A percentile compares a stretch with the other conserved stretches of the same genome.
These are phyloP conservation scores for Dryobota labecula DNA, from an alignment of 2,888 invertebrate species.

Conservation along the genomic window DNA sequence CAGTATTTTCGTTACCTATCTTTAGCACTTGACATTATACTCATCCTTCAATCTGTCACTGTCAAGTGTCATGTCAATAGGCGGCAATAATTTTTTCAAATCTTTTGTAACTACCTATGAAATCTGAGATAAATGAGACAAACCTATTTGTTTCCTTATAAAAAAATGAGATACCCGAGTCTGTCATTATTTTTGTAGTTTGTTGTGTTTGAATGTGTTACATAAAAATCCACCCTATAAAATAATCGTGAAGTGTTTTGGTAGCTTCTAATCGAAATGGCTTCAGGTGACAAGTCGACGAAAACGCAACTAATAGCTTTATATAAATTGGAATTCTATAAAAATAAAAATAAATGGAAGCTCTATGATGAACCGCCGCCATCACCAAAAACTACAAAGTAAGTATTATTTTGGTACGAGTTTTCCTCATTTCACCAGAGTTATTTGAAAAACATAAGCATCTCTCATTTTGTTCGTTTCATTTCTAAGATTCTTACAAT, in stretches of 20 bases:
- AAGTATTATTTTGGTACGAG: not conserved
- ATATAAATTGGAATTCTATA: conserved; percentile 79
- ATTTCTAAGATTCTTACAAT: not conserved
- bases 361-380: conserved; percentile 42
- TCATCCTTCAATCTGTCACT: conserved; percentile 6
- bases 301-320: conserved; percentile 73
- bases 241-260: conserved; percentile 23
- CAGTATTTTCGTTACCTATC: no score
- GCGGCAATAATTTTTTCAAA: conserved; percentile 48
- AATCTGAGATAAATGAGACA: not conserved
- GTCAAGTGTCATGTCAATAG: conserved; percentile 31
- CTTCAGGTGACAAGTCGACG: conserved; percentile 6
- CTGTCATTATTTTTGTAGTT: not conserved
- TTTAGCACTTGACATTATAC: no score
- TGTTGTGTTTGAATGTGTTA: not conserved
- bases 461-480: not conserved
- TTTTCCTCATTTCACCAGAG: not conserved
- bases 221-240: not conserved
- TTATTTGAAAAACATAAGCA: not conserved
- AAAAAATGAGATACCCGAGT: conserved; percentile 3
- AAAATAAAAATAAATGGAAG: conserved; percentile 80
- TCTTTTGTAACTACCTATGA: conserved; percentile 49
- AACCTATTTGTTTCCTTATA: conserved; percentile 8
- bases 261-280: conserved; percentile 25
- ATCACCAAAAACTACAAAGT: conserved; percentile 1